phyloP scores from a whole-genome alignment of 2,797 vertebrate genomes.

The Macroramphosus scolopax region DNA sequence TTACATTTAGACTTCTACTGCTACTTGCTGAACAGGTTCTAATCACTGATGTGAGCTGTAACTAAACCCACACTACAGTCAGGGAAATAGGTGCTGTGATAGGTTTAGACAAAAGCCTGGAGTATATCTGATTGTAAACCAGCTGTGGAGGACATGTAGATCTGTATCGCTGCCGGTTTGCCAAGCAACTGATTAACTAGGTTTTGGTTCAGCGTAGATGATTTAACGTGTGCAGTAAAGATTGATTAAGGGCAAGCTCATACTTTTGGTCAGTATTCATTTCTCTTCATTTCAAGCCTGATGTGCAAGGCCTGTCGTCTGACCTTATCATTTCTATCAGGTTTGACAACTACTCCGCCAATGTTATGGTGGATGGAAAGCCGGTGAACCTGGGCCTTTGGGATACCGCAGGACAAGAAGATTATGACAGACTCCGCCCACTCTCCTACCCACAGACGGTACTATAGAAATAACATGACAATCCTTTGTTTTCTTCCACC shows the following conservation, averaged over 20 bases:
- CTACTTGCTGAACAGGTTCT: not conserved
- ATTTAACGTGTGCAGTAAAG: no score
- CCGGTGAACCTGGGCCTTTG: slow-evolving; percentile 96
- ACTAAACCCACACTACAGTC: not conserved
- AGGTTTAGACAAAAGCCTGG: slow-evolving; percentile 1
- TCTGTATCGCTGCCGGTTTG: slow-evolving; percentile 5
- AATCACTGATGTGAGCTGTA: not conserved
- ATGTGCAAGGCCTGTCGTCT: not conserved
- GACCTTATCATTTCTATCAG: slow-evolving; percentile 60
- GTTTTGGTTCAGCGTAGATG: no score
- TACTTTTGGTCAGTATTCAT: not conserved
- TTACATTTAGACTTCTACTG: not conserved
- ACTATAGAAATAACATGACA: slow-evolving; percentile 29
- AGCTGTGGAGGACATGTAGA: not conserved
- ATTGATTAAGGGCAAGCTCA: no score
- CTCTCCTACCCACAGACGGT: slow-evolving; percentile 99
- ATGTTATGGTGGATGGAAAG: slow-evolving; percentile 99
- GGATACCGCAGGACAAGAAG: slow-evolving; percentile 99
- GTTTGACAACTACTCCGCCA: slow-evolving; percentile 99
- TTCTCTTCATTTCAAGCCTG: no score
- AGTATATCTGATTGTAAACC: slow-evolving; percentile 4
- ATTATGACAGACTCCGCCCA: slow-evolving; percentile 96
- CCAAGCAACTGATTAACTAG: not conserved
- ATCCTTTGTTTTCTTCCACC: slow-evolving; percentile 16
- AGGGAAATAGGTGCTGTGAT: not conserved